Evolutionary conservation across 2,797 vertebrate species (phyloP).

Genomic region (Pterois miles): DNA sequence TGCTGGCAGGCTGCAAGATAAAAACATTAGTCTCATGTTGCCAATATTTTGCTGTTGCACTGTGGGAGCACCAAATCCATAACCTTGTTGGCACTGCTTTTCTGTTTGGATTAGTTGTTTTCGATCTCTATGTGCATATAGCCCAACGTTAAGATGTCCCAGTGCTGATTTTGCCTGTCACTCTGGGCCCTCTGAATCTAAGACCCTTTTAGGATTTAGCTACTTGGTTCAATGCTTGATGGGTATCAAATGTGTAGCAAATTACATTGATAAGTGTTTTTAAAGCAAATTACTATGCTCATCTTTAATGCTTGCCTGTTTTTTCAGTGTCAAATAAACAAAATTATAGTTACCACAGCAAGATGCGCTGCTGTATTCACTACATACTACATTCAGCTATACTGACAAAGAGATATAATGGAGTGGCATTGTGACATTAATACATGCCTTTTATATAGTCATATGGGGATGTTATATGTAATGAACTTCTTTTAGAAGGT

Average conservation of each 20-base stretch:
- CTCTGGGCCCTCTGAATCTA: conserved; percentile 8
- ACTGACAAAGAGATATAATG: background rate
- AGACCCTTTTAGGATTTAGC: conserved; percentile 1
- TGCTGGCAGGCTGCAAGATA: conserved; percentile 11
- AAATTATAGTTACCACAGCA: background rate
- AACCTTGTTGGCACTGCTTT: conserved; percentile 37
- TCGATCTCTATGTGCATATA: background rate
- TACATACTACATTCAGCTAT: background rate
- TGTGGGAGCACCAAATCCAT: conserved; percentile 25
- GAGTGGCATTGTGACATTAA: background rate
- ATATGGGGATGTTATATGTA: background rate
- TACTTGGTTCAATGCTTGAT: conserved; percentile 14
- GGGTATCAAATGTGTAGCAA: background rate
- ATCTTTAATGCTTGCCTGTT: background rate
- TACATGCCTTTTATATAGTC: background rate
- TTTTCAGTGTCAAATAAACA: background rate
- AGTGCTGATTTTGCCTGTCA: conserved; percentile 5
- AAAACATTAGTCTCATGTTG: conserved; percentile 10
- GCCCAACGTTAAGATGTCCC: background rate
- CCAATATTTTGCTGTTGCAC: conserved; percentile 35
- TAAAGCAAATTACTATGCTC: background rate
- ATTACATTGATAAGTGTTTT: too few relatives aligned
- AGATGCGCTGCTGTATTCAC: background rate
- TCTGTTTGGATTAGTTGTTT: background rate
- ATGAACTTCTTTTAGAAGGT: background rate